Base-by-base conservation (phyloP, 2,113 vertebrate species). In the Mobula hypostoma region DNA sequence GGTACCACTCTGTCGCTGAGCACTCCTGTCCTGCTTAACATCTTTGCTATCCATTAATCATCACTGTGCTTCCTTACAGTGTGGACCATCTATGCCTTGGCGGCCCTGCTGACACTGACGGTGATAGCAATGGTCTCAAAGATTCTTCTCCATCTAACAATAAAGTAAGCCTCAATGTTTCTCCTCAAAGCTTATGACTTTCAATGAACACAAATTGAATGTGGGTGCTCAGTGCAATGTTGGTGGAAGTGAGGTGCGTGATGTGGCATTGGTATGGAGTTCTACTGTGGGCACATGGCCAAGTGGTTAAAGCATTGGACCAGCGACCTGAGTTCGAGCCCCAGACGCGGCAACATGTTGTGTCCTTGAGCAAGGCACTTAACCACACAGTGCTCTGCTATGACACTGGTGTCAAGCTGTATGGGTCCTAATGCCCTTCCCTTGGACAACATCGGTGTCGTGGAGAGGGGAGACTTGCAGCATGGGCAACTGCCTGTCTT, bases 21-120 rank as follows among this genome's bases (percentile, higher is more conserved):
- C 32, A 66, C 6, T 36, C 0, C 94, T 5, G 68, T 21, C 29
- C 77, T n/a, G 77, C 32, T 80, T 32, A 36, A 3, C 56, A 0
- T 77, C 29, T 7, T 27, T 21, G 77, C 15, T 58, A 95, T 95
- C 95, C 32, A 56, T 27, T 58, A 56, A 48, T 40, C 27, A 58
- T 19, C 94, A 72, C 29, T 93, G 8, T 27, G 24, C 21, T 91
- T 94, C 94, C 94, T 70, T 95, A 72, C 94, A 99, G 98, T 98
- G 95, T 99, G 98, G 98, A 99, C 98, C 94, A 98, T 99, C 92
- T 99, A 99, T 0, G 98, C 98, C 5, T 97, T 99, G 92, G 98
- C 98, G 27, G 98, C 97, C 1, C 97, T 99, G 90, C 97, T 99
- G 95, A 97, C 98, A 94, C 96, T 99, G 70, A 98, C 98, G 0